A percentile compares a stretch with the other conserved stretches of the same genome.
These are phyloP conservation scores for Puma concolor DNA, from an alignment of 2,113 vertebrate species.

Conservation along the genomic window DNA sequence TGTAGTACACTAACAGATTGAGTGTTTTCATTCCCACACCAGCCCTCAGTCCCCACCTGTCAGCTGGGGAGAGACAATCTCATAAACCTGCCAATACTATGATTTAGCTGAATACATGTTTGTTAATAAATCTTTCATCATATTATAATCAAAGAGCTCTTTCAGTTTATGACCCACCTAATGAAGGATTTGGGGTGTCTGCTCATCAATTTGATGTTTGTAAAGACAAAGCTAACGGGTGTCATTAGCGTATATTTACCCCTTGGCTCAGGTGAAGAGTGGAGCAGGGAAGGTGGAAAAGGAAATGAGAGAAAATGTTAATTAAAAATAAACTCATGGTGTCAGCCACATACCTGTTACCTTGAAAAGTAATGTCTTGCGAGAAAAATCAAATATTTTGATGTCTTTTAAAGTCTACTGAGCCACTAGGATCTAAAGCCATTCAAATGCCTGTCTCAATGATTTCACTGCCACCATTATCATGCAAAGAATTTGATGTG, in stretches of 20 bases:
- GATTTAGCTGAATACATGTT: constrained; percentile 82
- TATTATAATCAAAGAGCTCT: constrained; percentile 86
- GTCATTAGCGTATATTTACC: constrained; percentile 75
- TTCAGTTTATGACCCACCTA: constrained; percentile 77
- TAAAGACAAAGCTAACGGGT: constrained; percentile 68
- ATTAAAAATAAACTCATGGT: constrained; percentile 32
- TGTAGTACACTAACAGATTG: constrained; percentile 63
- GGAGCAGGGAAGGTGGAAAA: constrained; percentile 38
- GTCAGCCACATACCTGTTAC: background rate
- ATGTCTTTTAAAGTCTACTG: background rate
- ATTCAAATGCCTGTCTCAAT: background rate
- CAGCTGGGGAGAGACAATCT: constrained; percentile 79
- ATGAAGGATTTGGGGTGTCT: constrained; percentile 79
- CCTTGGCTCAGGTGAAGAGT: constrained; percentile 58
- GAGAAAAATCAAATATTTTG: constrained; percentile 18
- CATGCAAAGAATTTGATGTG: background rate
- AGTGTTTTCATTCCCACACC: constrained; percentile 81
- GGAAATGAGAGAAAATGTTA: constrained; percentile 48
- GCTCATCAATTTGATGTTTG: constrained; percentile 79
- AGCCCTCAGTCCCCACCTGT: constrained; percentile 82
- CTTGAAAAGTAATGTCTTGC: background rate
- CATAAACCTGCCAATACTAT: constrained; percentile 86
- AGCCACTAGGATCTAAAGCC: background rate
- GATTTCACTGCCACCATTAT: background rate
- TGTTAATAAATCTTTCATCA: constrained; percentile 88